These are phyloP conservation scores for Agapornis canus DNA, from an alignment of 2,797 vertebrate species.

Conservation along the genomic window DNA sequence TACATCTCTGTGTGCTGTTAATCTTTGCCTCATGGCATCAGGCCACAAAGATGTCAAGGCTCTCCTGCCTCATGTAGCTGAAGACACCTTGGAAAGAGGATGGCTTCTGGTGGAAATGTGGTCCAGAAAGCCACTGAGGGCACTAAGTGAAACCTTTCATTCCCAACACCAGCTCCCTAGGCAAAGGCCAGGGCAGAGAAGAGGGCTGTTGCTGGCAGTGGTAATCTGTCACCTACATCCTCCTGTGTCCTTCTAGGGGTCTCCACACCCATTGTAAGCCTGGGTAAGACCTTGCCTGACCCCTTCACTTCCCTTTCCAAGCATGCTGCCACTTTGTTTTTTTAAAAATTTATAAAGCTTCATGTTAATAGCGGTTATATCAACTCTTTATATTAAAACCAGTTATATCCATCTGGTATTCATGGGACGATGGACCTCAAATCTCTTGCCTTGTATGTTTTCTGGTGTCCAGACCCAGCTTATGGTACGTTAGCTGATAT, in stretches of 20 bases:
- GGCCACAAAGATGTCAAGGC: not conserved
- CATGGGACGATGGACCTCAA: not conserved
- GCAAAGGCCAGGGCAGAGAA: not conserved
- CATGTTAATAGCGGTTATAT: not conserved
- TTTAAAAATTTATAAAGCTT: not conserved
- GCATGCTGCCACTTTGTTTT: not conserved
- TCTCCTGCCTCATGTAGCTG: not conserved
- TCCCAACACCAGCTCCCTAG: not conserved
- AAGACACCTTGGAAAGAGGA: not conserved
- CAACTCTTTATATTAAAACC: not conserved
- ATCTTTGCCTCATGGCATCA: not conserved
- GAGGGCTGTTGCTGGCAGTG: not conserved
- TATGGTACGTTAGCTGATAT: accelerated
- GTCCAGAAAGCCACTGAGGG: not conserved
- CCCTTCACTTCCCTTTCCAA: not conserved
- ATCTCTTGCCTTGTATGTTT: not conserved
- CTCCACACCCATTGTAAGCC: not conserved
- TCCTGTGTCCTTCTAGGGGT: not conserved
- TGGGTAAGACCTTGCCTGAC: not conserved
- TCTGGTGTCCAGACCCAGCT: not conserved
- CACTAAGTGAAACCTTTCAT: not conserved
- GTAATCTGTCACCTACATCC: not conserved
- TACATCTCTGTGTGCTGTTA: not conserved
- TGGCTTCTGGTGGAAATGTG: not conserved
- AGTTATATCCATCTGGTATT: not conserved